Conservation (phyloP, 2,113 vertebrate species). For the Salvelinus sp. region DNA sequence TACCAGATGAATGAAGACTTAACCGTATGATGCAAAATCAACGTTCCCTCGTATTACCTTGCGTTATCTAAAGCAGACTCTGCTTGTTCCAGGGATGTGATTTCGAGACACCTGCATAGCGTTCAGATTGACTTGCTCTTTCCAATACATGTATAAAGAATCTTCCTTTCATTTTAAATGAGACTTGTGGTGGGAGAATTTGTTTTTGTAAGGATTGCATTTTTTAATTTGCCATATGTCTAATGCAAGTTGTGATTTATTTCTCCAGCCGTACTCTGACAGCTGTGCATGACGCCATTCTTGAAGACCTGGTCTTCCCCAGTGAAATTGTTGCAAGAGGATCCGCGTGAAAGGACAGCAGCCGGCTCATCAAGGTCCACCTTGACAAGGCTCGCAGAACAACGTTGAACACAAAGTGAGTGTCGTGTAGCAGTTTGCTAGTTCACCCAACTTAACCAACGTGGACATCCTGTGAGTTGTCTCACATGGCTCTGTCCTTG, state of each 20-base stretch:
- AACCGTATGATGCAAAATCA: too few relatives aligned
- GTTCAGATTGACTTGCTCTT: neutral
- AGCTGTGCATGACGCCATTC: constrained; percentile 92
- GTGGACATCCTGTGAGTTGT: constrained; percentile 62
- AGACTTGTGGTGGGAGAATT: neutral
- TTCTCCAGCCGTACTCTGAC: constrained; percentile 88
- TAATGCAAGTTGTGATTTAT: neutral
- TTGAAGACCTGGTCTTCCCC: constrained; percentile 97
- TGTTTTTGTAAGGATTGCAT: too few relatives aligned
- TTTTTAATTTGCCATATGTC: neutral
- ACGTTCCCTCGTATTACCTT: too few relatives aligned
- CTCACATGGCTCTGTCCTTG: constrained; percentile 64
- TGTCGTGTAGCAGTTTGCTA: neutral
- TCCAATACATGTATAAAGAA: too few relatives aligned
- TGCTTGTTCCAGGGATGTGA: too few relatives aligned
- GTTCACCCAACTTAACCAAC: constrained; percentile 11
- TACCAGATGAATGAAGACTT: too few relatives aligned
- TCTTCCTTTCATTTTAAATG: neutral
- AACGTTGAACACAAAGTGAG: constrained; percentile 98
- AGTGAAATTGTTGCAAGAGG: constrained; percentile 98
- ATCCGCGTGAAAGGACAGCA: constrained; percentile 94
- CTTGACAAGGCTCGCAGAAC: constrained; percentile 98
- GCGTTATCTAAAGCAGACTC: too few relatives aligned
- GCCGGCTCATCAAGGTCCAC: constrained; percentile 97
- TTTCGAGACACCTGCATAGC: too few relatives aligned